Evolutionary conservation across 2,888 invertebrate genomes (phyloP), one percentile per base, ranked within the genome.

Genomic region (Ceraclea dissimilis): DNA sequence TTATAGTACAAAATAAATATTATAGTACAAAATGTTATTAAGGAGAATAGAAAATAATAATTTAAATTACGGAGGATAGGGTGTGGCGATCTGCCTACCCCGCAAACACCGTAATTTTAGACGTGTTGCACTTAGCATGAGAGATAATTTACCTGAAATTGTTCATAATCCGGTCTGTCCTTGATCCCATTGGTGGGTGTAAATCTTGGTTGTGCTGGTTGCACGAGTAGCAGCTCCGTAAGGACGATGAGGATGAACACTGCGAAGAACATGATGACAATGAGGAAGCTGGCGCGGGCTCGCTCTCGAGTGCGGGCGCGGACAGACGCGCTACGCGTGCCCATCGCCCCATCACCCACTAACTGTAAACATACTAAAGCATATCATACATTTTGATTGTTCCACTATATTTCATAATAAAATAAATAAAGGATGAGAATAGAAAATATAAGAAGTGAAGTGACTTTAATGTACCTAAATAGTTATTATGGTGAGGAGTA

Each of bases 211-310:
- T 51, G 56, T 11, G 53, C 49, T 13, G 61, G 71, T 69, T 77
- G 82, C 63, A 83, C 81, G 64, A 84, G 76, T 67, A 90, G 81
- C 66, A 92, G 86, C 75, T 93, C 92, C 61, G 92, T 91, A 64
- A 93, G 80, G 60, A 93, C 86, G 67, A 93, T 93, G 66, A 91
- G 79, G 49, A 90, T 90, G 70, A 93, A 93, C 58, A 93, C 86
- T 44, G 87, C 88, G 72, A 93, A 91, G 73, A 93, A 93, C 79
- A 91, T 90, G 65, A 93, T 83, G 62, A 93, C 91, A 70, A 93
- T 87, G 74, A 92, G 85, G 75, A 93, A 92, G 68, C 90, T 91
- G 82, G 91, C 86, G 71, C 89, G 88, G 64, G 90, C 90, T 64
- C 91, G 82, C 71, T 91, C 90, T 67, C 86, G 82, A 71, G 76